A percentile compares a stretch with the other conserved stretches of the same genome.
These are phyloP conservation scores for Pachyseris speciosa DNA, from an alignment of 64 coral and sea anemone genomes.

Conservation along the genomic window DNA sequence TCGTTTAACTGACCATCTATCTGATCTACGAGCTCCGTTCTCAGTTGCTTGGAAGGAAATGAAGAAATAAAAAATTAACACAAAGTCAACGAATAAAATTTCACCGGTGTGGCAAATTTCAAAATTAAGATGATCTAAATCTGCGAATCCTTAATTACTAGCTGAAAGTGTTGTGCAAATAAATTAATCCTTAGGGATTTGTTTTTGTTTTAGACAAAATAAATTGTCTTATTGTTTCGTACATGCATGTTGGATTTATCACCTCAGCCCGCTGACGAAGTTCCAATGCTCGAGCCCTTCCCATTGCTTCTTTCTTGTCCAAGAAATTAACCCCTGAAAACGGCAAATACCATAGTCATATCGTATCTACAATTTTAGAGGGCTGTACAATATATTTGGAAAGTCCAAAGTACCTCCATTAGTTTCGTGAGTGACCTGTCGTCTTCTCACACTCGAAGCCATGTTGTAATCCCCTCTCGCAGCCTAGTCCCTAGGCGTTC, in stretches of 20 bases:
- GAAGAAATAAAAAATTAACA: neutral
- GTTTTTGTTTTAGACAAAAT: neutral
- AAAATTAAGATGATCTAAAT: too few species aligned
- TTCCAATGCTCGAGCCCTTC: conserved; percentile 10
- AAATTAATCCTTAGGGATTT: neutral
- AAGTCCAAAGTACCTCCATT: conserved; percentile 31
- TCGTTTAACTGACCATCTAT: conserved; percentile 86
- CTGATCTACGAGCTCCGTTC: conserved; percentile 80
- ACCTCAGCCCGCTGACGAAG: conserved; percentile 65
- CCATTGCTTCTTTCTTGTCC: conserved; percentile 12
- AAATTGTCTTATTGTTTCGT: too few species aligned
- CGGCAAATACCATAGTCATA: neutral
- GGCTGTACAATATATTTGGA: neutral
- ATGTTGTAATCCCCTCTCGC: too few species aligned
- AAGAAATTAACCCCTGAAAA: conserved; percentile 27
- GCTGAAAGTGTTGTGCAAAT: neutral
- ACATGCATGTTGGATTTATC: too few species aligned
- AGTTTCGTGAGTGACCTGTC: neutral
- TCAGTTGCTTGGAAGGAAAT: conserved; percentile 72
- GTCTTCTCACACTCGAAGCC: neutral
- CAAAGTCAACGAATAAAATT: neutral
- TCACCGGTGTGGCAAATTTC: neutral
- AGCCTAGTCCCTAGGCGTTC: too few species aligned
- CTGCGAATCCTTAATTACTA: neutral
- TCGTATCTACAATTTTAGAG: neutral